Evolutionary conservation across 2,113 vertebrate species (phyloP).

Genomic region (Tragelaphus strepsiceros): DNA sequence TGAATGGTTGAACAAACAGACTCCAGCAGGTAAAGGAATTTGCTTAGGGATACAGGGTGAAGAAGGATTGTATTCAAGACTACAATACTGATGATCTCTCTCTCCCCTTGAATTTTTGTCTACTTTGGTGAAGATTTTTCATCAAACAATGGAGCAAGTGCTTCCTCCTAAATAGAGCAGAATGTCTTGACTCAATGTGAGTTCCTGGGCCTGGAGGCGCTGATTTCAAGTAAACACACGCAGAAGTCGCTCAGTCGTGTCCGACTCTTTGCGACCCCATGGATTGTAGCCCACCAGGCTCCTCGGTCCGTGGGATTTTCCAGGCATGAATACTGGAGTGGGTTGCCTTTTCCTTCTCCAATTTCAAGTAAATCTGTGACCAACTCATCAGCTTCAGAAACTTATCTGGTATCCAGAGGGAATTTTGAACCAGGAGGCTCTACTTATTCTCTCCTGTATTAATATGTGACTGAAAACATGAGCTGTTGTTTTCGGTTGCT

Average conservation of each 20-base stretch:
- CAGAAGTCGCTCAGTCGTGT: too few relatives aligned
- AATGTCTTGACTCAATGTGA: not conserved
- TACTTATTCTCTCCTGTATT: not conserved
- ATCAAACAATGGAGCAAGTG: not conserved
- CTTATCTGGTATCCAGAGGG: not conserved
- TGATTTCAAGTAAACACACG: not conserved
- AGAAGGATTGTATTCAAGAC: not conserved
- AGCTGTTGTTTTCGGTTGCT: conserved; percentile 23
- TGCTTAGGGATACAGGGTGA: not conserved
- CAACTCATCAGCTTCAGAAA: not conserved
- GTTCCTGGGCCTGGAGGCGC: not conserved
- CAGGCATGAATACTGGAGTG: too few relatives aligned
- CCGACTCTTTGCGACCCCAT: too few relatives aligned
- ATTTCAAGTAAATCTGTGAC: not conserved
- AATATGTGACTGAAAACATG: not conserved
- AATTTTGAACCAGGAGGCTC: not conserved
- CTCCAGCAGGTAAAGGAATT: not conserved
- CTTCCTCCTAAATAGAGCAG: not conserved
- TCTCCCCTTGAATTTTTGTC: not conserved
- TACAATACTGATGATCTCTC: not conserved
- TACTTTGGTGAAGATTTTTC: not conserved
- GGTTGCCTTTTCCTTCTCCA: too few relatives aligned
- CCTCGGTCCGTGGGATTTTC: too few relatives aligned
- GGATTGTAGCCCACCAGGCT: too few relatives aligned
- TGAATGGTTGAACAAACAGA: not conserved